phyloP scores from a whole-genome alignment of 2,888 invertebrate species.

The Heliconius sara region DNA sequence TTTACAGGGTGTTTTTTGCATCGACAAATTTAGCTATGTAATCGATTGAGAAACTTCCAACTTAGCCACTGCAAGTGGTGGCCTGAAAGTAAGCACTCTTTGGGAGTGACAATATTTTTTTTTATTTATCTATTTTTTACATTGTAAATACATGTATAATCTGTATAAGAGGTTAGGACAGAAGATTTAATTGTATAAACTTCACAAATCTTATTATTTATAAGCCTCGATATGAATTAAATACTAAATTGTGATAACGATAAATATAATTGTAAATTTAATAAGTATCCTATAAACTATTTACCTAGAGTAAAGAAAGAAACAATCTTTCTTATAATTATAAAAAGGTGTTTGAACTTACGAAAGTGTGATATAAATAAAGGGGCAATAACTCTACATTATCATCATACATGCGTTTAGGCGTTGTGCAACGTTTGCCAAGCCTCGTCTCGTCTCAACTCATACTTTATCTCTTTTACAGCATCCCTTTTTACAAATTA shows the following conservation, averaged over 20 bases:
- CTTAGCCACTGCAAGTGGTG: no score
- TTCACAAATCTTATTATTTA: no score
- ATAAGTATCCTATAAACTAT: not conserved
- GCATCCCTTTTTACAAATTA: slow-evolving; percentile 23
- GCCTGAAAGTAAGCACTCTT: no score
- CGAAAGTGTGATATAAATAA: slow-evolving; percentile 23
- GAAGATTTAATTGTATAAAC: no score
- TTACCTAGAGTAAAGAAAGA: no score
- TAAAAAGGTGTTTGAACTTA: slow-evolving; percentile 14
- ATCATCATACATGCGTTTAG: slow-evolving; percentile 10
- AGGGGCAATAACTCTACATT: slow-evolving; percentile 16
- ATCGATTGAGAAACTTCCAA: not conserved
- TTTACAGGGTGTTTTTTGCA: not conserved
- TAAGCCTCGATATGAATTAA: no score
- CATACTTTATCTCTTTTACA: slow-evolving; percentile 19
- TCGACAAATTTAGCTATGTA: not conserved
- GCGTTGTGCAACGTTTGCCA: slow-evolving; percentile 25
- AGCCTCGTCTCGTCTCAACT: slow-evolving; percentile 4
- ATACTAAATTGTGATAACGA: not conserved
- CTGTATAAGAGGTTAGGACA: not conserved
- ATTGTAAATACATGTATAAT: no score
- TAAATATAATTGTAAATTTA: not conserved
- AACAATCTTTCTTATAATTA: not conserved
- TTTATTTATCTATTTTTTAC: no score
- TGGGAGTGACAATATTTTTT: no score